These are phyloP conservation scores for Danaus melanippus DNA, from an alignment of 1,140 invertebrate genomes.

Conservation along the genomic window DNA sequence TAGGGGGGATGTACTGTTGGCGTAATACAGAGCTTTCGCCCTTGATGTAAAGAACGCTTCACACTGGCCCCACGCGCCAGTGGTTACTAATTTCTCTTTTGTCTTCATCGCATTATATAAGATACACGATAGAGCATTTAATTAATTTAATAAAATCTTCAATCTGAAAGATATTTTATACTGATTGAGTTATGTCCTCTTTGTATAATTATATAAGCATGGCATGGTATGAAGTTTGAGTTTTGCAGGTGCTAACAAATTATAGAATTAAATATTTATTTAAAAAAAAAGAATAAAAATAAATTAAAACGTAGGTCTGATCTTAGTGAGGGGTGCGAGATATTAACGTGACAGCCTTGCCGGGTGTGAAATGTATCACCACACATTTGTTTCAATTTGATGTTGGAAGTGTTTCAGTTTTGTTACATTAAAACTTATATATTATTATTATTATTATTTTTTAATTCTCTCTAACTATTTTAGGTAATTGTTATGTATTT, in stretches of 20 bases:
- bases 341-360: no score
- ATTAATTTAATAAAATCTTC: slow-evolving; percentile 15
- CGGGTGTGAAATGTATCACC: no score
- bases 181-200: slow-evolving; percentile 9
- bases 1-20: no score
- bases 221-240: slow-evolving; percentile 4
- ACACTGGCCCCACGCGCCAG: no score
- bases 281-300: no score
- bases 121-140: slow-evolving; percentile 27
- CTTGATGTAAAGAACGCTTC: no score
- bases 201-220: slow-evolving; percentile 7
- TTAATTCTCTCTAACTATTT: slow-evolving; percentile 48
- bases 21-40: no score
- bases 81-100: no score
- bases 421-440: slow-evolving; percentile 47
- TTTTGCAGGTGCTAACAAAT: slow-evolving; percentile 14
- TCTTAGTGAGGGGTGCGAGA: no score
- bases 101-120: slow-evolving; percentile 8
- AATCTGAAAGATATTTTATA: slow-evolving; percentile 9
- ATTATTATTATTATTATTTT: slow-evolving; percentile 19
- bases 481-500: slow-evolving; percentile 67
- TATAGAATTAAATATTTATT: slow-evolving; percentile 4
- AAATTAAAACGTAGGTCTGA: no score
- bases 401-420: slow-evolving; percentile 56
- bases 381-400: slow-evolving; percentile 20